Evolutionary conservation across 2,113 vertebrate genomes (phyloP).

Genomic region (Macroglossus sobrinus): DNA sequence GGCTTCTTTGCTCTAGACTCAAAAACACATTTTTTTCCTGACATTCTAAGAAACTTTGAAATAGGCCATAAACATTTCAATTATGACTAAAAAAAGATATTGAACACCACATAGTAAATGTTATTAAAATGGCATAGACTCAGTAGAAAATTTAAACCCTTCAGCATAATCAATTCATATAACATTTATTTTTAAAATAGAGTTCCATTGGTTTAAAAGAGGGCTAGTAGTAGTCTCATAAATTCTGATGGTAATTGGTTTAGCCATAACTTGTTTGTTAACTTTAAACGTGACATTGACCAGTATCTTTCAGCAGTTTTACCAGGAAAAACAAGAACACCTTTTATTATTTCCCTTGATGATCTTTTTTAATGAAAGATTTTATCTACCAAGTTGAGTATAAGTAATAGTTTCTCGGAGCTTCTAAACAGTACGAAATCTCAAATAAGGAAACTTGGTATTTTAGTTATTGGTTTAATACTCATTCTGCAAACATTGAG

Average conservation of each 20-base stretch:
- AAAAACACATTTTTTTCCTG: not conserved
- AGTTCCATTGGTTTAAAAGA: not conserved
- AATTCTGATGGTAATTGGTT: not conserved
- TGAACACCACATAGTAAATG: not conserved
- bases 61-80: not conserved
- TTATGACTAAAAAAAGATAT: not conserved
- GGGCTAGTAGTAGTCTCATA: not conserved
- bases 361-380: conserved; percentile 10
- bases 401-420: not conserved
- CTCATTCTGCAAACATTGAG: not conserved
- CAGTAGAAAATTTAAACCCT: not conserved
- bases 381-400: not conserved
- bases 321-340: not conserved
- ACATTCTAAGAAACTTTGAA: not conserved
- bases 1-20: not conserved
- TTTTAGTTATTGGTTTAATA: not conserved
- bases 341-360: not conserved
- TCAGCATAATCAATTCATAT: not conserved
- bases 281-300: not conserved
- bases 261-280: not conserved
- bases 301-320: not conserved
- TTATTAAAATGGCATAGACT: not conserved
- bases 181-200: conserved; percentile 1
- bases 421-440: not conserved
- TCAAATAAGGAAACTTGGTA: not conserved